Percentiles rank a stretch among this genome's conserved stretches.
phyloP scores from a whole-genome alignment of 2,113 vertebrate genomes.

The Nanger granti region DNA sequence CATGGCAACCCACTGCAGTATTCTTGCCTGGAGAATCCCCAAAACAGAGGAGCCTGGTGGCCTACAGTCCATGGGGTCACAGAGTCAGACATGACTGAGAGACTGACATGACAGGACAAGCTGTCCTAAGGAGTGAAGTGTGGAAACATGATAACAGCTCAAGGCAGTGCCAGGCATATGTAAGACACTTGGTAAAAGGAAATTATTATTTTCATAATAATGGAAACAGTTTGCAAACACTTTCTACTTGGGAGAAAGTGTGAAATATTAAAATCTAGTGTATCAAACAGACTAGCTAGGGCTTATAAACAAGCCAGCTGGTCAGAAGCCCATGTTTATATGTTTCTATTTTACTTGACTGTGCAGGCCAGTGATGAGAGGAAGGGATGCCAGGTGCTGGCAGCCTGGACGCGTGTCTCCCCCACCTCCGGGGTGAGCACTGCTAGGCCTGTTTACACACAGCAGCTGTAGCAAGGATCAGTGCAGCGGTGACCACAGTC shows the following conservation, averaged over 20 bases:
- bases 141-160: fast-evolving
- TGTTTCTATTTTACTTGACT: not conserved
- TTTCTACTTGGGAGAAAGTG: not conserved
- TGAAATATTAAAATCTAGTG: not conserved
- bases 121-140: not conserved
- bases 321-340: not conserved
- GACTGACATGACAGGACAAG: fast-evolving
- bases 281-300: not conserved
- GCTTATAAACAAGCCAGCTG: not conserved
- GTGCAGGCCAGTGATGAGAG: not conserved
- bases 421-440: fast-evolving
- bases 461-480: fast-evolving
- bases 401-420: fast-evolving
- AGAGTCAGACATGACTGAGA: not conserved
- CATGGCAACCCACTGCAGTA: not conserved
- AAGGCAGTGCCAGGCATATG: fast-evolving
- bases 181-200: fast-evolving
- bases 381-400: not conserved
- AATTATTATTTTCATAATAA: not conserved
- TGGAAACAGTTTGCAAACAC: not conserved
- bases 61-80: not conserved
- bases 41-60: not conserved
- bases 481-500: fast-evolving
- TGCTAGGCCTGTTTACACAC: fast-evolving
- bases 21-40: not conserved